Base-by-base conservation (phyloP, 2,797 vertebrate genomes). In the Trematocara caparti region DNA sequence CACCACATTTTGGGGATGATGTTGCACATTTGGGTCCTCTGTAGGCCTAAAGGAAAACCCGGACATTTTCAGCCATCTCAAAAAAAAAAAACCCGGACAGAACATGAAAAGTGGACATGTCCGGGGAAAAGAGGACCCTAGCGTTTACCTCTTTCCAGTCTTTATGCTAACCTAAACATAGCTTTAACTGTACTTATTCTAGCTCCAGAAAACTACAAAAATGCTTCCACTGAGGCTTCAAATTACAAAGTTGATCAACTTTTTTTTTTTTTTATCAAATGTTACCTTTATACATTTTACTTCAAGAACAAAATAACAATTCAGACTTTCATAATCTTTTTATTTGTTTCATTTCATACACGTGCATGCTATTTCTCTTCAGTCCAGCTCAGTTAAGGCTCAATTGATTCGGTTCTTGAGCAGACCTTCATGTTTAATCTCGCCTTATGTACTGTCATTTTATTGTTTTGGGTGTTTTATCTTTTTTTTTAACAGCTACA, bases 311-410 rank as follows among this genome's bases (percentile, higher is more conserved):
- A 27, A 83, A 62, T 82, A 11, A 55, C 15, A 10, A 21, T 24
- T 53, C 47, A 48, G 14, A 73, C 57, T 43, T 43, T 64, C 19
- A 40, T 24, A 14, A 6, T 66, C 40, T 43, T 19, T 79, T 80
- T 57, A 69, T 71, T 78, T 1, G 0, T 15, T 27, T 84, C 21
- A 49, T 48, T 74, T 81, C 3, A 36, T 30, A 64, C 13, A 19
- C 4, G 3, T 30, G 13, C 86, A 81, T 86, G 79, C 62, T 59
- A 0, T 38, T 77, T 81, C 24, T 59, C 21, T 55, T 81, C 49
- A 27, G 48, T 34, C 49, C 50, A 51, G n/a, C 34, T 51, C 14
- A 34, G 6, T 43, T 49, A 9, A 43, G 17, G 19, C 62, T 40
- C 62, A 40, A 6, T 15, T 9, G 19, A 15, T 64, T 64, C 12